Base-by-base conservation (phyloP, 2,113 vertebrate genomes). In the Ancistrus triradiatus region DNA sequence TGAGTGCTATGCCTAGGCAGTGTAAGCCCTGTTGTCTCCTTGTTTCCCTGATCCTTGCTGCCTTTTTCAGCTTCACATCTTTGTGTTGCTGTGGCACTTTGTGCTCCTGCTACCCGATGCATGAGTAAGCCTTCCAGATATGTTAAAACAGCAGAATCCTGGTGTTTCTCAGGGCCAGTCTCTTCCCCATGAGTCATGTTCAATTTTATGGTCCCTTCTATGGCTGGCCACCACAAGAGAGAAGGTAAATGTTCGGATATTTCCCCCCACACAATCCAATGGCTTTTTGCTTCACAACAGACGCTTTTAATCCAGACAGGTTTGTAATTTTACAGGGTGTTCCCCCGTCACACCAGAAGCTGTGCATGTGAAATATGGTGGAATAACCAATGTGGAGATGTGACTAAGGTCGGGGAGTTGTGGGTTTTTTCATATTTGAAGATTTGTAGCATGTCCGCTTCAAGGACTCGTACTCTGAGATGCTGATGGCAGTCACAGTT, bases 151-250 rank as follows among this genome's bases (percentile, higher is more conserved):
- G 90, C 75, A 82, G 92, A 91, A 93, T 93, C 92, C 86, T 92
- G 90, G 87, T 93, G 90, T 86, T 91, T 92, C 86, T 92, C 90
- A 89, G 91, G 92, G 90, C 89, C 88, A 91, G 90, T 90, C 88
- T 93, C 92, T 89, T 93, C 92, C 87, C 91, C 92, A 93, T 93
- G 91, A 92, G 92, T 93, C 92, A 93, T 93, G 92, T 93, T 93
- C 92, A 93, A 91, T 74, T 86, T 52, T 78, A 86, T 82, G 88
- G 85, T 88, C 81, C 80, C 83, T 83, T 80, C 55, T 74, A 72
- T 74, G 73, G 68, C 59, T 72, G 49, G 61, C 48, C 65, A 69
- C 70, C 70, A 74, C 67, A 65, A 79, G 60, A 52, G 48, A 77
- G 59, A 64, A 60, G 38, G 59, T 37, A 66, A 68, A 56, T 24